Conservation (phyloP, 2,797 vertebrate species). For the Neostethus bicornis region DNA sequence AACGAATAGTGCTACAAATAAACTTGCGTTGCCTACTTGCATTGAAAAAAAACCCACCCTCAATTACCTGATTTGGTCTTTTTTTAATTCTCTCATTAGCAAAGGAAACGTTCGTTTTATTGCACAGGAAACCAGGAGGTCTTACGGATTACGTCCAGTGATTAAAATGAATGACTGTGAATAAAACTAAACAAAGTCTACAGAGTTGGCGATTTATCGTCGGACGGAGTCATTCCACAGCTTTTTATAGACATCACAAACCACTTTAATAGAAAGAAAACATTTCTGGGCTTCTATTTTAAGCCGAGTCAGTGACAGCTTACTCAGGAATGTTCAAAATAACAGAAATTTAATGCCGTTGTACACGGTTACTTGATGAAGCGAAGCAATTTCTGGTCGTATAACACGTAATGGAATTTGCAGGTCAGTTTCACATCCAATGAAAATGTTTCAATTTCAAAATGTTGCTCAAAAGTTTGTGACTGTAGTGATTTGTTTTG, state of each 20-base stretch:
- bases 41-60: no score
- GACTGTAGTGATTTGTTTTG: no score
- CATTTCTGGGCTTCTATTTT: constrained; percentile 76
- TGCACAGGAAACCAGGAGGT: no score
- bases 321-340: constrained; percentile 71
- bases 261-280: constrained; percentile 65
- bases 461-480: no score
- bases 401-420: constrained; percentile 40
- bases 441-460: no score
- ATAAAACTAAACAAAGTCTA: constrained; percentile 28
- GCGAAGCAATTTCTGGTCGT: constrained; percentile 48
- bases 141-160: no score
- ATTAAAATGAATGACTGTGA: no score
- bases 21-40: no score
- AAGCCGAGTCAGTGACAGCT: constrained; percentile 66
- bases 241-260: constrained; percentile 67
- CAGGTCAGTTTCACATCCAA: constrained; percentile 39
- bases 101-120: no score
- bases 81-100: no score
- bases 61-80: no score
- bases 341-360: constrained; percentile 53
- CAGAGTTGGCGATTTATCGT: constrained; percentile 38
- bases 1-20: no score
- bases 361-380: constrained; percentile 60
- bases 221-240: constrained; percentile 55